Evolutionary conservation across 2,113 vertebrate genomes (phyloP).

Genomic region (western clawed frog (Xenopus tropicalis)): UCB_Xtro_10.0 CM004444.2:167141001-167141500

Average conservation of each 20-base stretch:
- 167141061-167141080: too few relatives aligned
- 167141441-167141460: constrained; percentile 20
- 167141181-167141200: constrained; percentile 4
- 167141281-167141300: constrained; percentile 1
- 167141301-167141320: background rate
- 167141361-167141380: constrained; percentile 21
- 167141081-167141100: too few relatives aligned
- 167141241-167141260: constrained; percentile 14
- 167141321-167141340: background rate
- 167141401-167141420: constrained; percentile 32
- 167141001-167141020: too few relatives aligned
- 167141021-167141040: too few relatives aligned
- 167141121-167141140: too few relatives aligned
- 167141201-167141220: constrained; percentile 20
- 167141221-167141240: constrained; percentile 8
- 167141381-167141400: constrained; percentile 16
- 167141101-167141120: too few relatives aligned
- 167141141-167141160: too few relatives aligned
- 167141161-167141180: constrained; percentile 16
- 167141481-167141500: constrained; percentile 35
- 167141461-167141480: constrained; percentile 35
- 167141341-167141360: constrained; percentile 30
- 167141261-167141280: constrained; percentile 6
- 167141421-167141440: constrained; percentile 19
- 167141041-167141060: too few relatives aligned